These are phyloP conservation scores for Apamea crenata DNA, from an alignment of 2,888 invertebrate genomes.

Conservation along the genomic window DNA sequence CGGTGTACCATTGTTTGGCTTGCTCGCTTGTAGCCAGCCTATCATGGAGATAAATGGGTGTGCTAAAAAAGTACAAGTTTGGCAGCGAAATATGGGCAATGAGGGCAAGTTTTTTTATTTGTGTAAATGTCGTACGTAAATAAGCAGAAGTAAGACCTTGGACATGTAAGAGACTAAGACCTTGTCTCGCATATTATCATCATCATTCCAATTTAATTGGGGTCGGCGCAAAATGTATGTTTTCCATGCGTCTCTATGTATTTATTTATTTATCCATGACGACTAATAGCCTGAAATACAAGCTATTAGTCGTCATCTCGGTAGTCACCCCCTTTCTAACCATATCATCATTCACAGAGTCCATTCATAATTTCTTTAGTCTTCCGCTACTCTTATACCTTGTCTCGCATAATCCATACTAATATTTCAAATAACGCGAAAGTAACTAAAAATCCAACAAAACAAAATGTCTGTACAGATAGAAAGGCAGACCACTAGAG, in stretches of 20 bases:
- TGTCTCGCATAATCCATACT: not conserved
- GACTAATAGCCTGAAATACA: no score
- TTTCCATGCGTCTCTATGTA: not conserved
- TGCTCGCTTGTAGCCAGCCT: constrained; percentile 36
- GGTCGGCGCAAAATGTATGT: not conserved
- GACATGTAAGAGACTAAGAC: not conserved
- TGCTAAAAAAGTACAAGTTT: constrained; percentile 4
- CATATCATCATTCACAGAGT: not conserved
- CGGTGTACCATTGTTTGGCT: constrained; percentile 43
- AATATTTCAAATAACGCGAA: not conserved
- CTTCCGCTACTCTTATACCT: no score
- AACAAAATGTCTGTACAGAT: not conserved
- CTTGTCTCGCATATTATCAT: not conserved
- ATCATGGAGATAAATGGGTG: constrained; percentile 36
- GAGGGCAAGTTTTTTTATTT: not conserved
- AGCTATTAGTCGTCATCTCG: not conserved
- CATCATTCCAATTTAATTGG: not conserved
- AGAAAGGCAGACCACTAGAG: no score
- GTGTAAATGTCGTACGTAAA: not conserved
- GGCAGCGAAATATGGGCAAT: not conserved
- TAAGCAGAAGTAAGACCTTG: not conserved
- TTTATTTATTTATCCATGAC: no score
- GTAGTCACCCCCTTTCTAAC: not conserved
- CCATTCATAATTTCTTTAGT: no score
- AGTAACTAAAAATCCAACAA: not conserved